Evolutionary conservation across 1,140 invertebrate genomes (phyloP).

Genomic region (Caenorhabditis elegans): DNA sequence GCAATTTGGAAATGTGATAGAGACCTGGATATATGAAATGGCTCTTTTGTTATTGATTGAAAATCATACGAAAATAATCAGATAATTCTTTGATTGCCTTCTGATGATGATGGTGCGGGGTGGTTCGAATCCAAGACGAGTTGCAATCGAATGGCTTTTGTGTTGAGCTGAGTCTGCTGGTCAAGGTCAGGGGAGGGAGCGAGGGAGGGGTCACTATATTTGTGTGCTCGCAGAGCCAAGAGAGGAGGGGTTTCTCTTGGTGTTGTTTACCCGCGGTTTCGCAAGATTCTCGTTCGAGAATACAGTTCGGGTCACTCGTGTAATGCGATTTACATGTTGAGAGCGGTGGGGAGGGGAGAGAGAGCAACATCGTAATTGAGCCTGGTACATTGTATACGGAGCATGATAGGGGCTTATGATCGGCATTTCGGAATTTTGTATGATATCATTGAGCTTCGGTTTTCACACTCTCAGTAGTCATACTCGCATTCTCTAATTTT

Average conservation of each 20-base stretch:
- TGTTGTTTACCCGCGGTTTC: not conserved
- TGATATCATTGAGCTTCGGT: no score
- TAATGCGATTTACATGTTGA: constrained; percentile 31
- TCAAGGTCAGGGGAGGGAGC: not conserved
- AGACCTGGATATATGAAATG: no score
- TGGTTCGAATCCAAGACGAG: not conserved
- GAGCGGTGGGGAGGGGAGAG: no score
- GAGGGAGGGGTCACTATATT: constrained; percentile 17
- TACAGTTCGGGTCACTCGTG: not conserved
- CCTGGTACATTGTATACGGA: not conserved
- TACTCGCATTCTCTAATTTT: no score
- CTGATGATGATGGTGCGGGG: no score
- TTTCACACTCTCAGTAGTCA: no score
- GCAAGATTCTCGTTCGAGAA: not conserved
- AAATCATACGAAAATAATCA: not conserved
- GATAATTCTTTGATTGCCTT: no score
- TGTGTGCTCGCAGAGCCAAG: not conserved
- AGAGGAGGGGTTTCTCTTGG: not conserved
- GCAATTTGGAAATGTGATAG: no score
- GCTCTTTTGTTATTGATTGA: not conserved
- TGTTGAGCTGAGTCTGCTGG: not conserved
- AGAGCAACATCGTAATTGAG: no score
- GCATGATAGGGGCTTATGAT: not conserved
- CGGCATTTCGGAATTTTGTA: no score
- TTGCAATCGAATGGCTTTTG: constrained; percentile 23